These are phyloP conservation scores for Triplophysa rosa DNA, from an alignment of 2,113 vertebrate species.

Conservation along the genomic window DNA sequence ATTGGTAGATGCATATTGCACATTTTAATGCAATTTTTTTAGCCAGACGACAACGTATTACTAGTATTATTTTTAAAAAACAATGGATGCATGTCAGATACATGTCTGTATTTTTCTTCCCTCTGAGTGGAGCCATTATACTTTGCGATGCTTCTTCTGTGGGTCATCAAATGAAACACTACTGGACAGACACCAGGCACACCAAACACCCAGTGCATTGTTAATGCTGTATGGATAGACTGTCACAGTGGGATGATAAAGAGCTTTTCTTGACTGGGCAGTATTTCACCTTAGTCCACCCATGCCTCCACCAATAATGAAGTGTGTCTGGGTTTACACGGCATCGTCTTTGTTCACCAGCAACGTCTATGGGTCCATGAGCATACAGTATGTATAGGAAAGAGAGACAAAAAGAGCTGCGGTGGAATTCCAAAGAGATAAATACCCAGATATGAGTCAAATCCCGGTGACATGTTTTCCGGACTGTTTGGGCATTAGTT, in stretches of 20 bases:
- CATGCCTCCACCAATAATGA: conserved; percentile 3
- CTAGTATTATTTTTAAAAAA: conserved; percentile 20
- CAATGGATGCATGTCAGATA: conserved; percentile 6
- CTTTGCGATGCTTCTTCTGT: conserved; percentile 1
- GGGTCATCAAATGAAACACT: conserved; percentile 19
- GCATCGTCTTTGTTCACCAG: conserved; percentile 2
- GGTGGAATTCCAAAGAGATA: conserved; percentile 30
- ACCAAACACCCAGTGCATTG: conserved; percentile 16
- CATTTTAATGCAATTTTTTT: conserved; percentile 43
- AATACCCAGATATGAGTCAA: conserved; percentile 38
- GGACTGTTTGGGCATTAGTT: conserved; percentile 37
- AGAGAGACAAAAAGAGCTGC: conserved; percentile 13
- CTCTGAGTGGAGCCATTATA: conserved; percentile 26
- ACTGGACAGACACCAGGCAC: conserved; percentile 22
- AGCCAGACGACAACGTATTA: conserved; percentile 25
- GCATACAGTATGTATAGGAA: neutral
- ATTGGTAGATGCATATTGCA: conserved; percentile 46
- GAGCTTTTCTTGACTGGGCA: conserved; percentile 26
- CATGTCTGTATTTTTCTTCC: conserved; percentile 2
- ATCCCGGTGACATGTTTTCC: conserved; percentile 38
- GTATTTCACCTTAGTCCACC: conserved; percentile 27
- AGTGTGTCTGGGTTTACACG: conserved; percentile 21
- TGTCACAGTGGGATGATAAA: conserved; percentile 25
- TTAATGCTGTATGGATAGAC: neutral
- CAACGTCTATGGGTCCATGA: neutral